Evolutionary conservation across 2,888 invertebrate genomes (phyloP).

Genomic region (Nasonia oneida): DNA sequence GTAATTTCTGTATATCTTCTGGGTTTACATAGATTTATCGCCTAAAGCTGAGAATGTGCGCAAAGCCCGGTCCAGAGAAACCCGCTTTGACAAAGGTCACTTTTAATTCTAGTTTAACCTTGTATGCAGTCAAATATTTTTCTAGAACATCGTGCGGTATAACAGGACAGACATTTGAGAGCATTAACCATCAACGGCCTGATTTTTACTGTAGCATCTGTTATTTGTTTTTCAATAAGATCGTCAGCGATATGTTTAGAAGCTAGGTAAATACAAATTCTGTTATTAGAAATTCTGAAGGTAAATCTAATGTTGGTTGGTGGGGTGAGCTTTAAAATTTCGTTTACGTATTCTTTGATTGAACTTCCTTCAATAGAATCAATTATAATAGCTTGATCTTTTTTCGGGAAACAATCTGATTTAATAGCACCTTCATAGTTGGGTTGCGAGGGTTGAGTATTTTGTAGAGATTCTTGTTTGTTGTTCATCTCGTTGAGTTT

Average conservation of each 20-base stretch:
- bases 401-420: too few relatives aligned
- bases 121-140: background rate
- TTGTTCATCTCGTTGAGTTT: too few relatives aligned
- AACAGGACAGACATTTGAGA: background rate
- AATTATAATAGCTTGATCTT: background rate
- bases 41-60: slow-evolving; percentile 16
- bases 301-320: slow-evolving; percentile 26
- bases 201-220: background rate
- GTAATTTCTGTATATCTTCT: background rate
- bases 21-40: slow-evolving; percentile 42
- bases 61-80: background rate
- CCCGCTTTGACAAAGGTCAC: slow-evolving; percentile 5
- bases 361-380: background rate
- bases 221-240: slow-evolving; percentile 26
- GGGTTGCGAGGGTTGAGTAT: too few relatives aligned
- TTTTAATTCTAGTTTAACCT: slow-evolving; percentile 1
- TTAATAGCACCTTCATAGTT: too few relatives aligned
- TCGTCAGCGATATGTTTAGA: slow-evolving; percentile 18
- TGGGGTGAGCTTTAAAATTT: background rate
- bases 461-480: too few relatives aligned
- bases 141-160: background rate
- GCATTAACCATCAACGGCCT: too few relatives aligned
- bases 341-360: background rate
- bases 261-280: slow-evolving; percentile 5
- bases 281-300: background rate